A percentile compares a stretch with the other conserved stretches of the same genome.
phyloP scores from a whole-genome alignment of 37 sponge, comb jelly and placozoan species.

The Mnemiopsis leidyi region DNA sequence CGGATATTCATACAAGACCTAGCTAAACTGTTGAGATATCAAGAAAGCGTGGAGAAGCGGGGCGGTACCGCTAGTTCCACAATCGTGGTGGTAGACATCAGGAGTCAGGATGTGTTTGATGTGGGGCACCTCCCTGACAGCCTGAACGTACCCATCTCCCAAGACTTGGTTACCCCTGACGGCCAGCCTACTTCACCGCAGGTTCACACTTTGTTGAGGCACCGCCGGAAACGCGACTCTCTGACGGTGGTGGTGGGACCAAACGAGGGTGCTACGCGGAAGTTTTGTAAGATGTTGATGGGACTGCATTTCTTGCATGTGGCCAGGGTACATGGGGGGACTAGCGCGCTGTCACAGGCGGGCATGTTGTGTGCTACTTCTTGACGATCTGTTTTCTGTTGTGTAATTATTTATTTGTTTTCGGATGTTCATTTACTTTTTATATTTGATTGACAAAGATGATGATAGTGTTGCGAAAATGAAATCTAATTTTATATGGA shows the following conservation, averaged over 20 bases:
- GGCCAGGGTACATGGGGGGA: constrained; percentile 29
- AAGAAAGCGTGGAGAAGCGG: constrained; percentile 35
- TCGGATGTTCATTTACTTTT: too few species aligned
- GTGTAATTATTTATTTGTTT: too few species aligned
- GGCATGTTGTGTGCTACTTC: constrained; percentile 59
- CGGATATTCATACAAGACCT: constrained; percentile 58
- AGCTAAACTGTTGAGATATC: constrained; percentile 5
- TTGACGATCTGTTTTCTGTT: too few species aligned
- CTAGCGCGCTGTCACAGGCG: constrained; percentile 54
- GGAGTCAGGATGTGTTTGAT: constrained; percentile 44
- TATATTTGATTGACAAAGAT: too few species aligned
- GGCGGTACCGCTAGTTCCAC: background rate
- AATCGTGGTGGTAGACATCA: constrained; percentile 36
- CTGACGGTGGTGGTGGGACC: constrained; percentile 53
- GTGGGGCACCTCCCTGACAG: constrained; percentile 53
- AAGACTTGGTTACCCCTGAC: constrained; percentile 9
- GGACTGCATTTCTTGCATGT: constrained; percentile 38
- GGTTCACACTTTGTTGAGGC: background rate
- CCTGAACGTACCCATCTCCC: constrained; percentile 6
- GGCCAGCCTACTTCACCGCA: background rate
- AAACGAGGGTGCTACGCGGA: background rate
- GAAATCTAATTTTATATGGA: too few species aligned
- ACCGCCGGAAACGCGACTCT: background rate
- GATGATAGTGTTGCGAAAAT: too few species aligned
- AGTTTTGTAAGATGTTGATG: constrained; percentile 34